Conservation (phyloP, 2,797 vertebrate genomes). For the Acrossocheilus wenchowensis region DNA sequence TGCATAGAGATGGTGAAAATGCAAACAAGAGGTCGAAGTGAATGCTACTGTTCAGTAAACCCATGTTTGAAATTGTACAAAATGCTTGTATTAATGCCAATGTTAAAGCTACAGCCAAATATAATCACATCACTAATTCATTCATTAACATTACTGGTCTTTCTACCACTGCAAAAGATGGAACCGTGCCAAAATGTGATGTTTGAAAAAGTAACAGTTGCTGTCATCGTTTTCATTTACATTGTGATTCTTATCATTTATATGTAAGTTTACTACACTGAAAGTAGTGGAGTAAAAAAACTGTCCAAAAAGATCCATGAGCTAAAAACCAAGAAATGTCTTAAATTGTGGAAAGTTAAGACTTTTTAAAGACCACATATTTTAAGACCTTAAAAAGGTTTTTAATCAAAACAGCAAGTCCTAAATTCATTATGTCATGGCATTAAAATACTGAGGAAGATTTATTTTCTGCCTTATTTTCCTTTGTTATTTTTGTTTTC, state of each 20-base stretch:
- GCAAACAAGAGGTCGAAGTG: constrained; percentile 15
- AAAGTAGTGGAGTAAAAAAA: not conserved
- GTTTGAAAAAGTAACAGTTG: not conserved
- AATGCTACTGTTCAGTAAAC: not conserved
- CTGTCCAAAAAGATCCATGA: not conserved
- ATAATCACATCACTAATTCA: not conserved
- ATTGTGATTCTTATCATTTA: not conserved
- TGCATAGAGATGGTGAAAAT: constrained; percentile 5
- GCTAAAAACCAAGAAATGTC: not conserved
- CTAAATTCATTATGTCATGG: not conserved
- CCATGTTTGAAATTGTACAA: not conserved
- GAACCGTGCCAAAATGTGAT: not conserved
- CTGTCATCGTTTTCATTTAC: too few species aligned
- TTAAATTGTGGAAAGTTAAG: too few species aligned
- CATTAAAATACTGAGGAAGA: not conserved
- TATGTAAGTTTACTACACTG: not conserved
- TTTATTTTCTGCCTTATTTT: too few species aligned
- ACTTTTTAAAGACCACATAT: too few species aligned
- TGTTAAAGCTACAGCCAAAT: not conserved
- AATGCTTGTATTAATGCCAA: not conserved
- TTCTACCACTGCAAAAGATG: constrained; percentile 2
- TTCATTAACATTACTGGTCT: not conserved
- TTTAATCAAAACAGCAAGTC: not conserved
- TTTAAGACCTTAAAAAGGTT: not conserved
- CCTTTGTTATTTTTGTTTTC: not conserved